Evolutionary conservation across 2,113 vertebrate genomes (phyloP), one percentile per base, ranked within the genome.

Genomic region (Amazona vittata): DNA sequence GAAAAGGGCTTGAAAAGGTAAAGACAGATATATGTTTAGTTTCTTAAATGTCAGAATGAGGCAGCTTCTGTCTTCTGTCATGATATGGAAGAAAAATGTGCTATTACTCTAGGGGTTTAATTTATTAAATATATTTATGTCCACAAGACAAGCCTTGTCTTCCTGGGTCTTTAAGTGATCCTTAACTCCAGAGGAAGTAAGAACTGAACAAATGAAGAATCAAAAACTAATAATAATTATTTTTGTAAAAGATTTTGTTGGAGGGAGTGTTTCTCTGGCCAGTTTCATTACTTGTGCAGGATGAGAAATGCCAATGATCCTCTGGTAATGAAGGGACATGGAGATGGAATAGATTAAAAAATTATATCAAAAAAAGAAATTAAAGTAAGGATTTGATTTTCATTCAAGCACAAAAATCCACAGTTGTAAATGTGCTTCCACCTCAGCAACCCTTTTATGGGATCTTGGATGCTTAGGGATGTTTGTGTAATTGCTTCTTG

Each of bases 401-500:
- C 76, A 59, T 78, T 95, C 44, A 85, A 69, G 74, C 67, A 80
- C 90, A 79, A 33, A 83, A 93, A 37, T 53, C 75, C 52, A 68
- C 79, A 53, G 65, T 37, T 64, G 86, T 80, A 93, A 68, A 64
- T 69, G 79, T 15, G 62, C 73, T 91, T 90, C 97, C 87, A 93
- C 86, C 94, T 96, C 85, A 77, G 93, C 91, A 73, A 46, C 90
- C 80, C 96, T 97, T 97, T 98, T 97, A 95, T 97, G 96, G 96
- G 97, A 97, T 97, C 97, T 97, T 97, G 97, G 97, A 97, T 98
- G 92, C 97, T 97, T 50, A 91, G 97, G 97, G 98, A 97, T 97
- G 97, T 97, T 97, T 98, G 97, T 98, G 97, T 98, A 98, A 98
- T 98, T 97, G 97, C 98, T 98, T 98, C 98, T 98, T 98, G 98